Base-by-base conservation (phyloP, 2,113 vertebrate genomes). In the Amphiprion ocellaris region DNA sequence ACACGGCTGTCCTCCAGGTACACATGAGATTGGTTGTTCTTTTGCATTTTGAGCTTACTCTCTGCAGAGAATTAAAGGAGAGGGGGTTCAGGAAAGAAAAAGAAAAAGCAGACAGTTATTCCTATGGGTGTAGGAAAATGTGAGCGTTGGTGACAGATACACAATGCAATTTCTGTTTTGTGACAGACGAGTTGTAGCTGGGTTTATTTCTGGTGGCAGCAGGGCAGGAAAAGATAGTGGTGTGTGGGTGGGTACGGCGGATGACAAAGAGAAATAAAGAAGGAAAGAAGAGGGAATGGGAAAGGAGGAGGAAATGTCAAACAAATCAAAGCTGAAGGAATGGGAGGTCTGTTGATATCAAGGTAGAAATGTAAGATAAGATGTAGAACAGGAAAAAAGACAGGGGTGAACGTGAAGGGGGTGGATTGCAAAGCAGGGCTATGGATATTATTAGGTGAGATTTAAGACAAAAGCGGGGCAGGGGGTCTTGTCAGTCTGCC, bases 1-100 rank as follows among this genome's bases (percentile, higher is more conserved):
- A 99, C 96, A 12, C 96, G 95, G 24, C 96, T 94, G 92, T 96
- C 96, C 81, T 99, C 98, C 79, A 97, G 93, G 79, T 97, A 90
- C 3, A 93, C 95, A 84, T 96, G 95, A 49, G 96, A 97, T 82
- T 96, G 93, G 92, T 97, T 97, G 0, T 94, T 95, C 85, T 98
- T 98, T 91, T 96, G 97, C 81, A 99, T 96, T 52, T 95, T 96
- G 54, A 99, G 90, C 85, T 96, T 98, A 60, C 96, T 97, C 81
- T 96, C 98, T 99, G 94, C 0, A 2, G 68, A 17, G 10, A 89
- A 76, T 64, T 10, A 66, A 60, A 19, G 24, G 49, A 55, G 19
- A 56, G 11, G 23, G 47, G 61, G 28, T 66, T 69, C 2, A 1
- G 58, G 23, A 21, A 19, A 46, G 39, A 26, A 53, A 37, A 37